phyloP scores from a whole-genome alignment of 2,888 invertebrate species.

The Onchidella celtica region DNA sequence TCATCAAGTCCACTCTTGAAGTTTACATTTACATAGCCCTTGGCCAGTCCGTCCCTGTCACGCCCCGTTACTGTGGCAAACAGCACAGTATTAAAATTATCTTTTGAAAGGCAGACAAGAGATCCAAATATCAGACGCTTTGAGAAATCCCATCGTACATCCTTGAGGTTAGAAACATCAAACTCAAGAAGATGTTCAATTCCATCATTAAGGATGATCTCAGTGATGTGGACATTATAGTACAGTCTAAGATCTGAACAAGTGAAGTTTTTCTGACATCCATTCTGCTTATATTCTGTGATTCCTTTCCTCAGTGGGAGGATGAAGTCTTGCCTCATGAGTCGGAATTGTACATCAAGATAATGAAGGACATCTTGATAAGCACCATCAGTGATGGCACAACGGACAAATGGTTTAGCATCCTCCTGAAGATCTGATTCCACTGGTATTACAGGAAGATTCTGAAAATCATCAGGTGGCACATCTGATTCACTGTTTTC shows the following conservation, averaged over 20 bases:
- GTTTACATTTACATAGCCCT: conserved; percentile 66
- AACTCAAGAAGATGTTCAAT: conserved; percentile 39
- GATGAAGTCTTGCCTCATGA: conserved; percentile 40
- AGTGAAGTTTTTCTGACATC: conserved; percentile 8
- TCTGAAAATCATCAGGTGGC: conserved; percentile 81
- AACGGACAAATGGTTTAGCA: conserved; percentile 81
- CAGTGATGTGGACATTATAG: conserved; percentile 41
- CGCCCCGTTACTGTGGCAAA: conserved; percentile 84
- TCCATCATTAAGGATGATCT: conserved; percentile 10
- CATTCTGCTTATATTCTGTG: conserved; percentile 14
- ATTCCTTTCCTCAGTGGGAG: conserved; percentile 27
- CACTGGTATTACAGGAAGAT: conserved; percentile 76
- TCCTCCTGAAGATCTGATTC: conserved; percentile 71
- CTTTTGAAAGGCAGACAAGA: conserved; percentile 86
- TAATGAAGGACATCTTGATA: conserved; percentile 33
- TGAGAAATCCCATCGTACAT: conserved; percentile 80
- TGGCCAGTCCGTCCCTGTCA: conserved; percentile 59
- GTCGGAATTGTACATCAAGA: conserved; percentile 33
- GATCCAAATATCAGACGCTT: conserved; percentile 87
- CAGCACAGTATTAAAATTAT: conserved; percentile 86
- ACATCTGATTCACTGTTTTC: neutral
- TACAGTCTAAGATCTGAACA: conserved; percentile 56
- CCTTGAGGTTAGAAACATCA: conserved; percentile 45
- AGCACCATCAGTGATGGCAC: conserved; percentile 58
- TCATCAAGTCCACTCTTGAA: conserved; percentile 57